A percentile compares a stretch with the other conserved stretches of the same genome.
Conservation (phyloP, 2,888 invertebrate genomes). For the Chrysotoxum bicinctum region DNA sequence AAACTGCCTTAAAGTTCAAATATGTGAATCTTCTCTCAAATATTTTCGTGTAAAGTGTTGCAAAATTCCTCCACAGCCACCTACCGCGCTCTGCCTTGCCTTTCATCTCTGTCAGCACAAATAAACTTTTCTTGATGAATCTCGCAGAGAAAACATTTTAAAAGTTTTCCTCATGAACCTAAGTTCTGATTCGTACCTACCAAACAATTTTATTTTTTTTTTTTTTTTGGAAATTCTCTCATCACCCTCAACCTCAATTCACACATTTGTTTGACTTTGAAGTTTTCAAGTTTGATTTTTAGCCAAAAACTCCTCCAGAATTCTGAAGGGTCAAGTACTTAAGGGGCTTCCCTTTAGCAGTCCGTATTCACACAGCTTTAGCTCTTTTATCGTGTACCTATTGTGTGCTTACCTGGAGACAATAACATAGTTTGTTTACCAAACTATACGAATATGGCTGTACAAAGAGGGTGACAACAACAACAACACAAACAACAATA, state of each 20-base stretch:
- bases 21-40: conserved; percentile 12
- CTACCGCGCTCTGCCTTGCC: background rate
- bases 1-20: conserved; percentile 19
- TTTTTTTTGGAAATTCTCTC: background rate
- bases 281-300: conserved; percentile 47
- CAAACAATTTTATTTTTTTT: background rate
- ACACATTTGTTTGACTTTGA: conserved; percentile 41
- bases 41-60: background rate
- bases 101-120: conserved; percentile 32
- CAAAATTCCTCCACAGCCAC: background rate
- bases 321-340: conserved; percentile 58
- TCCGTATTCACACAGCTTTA: background rate
- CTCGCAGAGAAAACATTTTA: conserved; percentile 25
- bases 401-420: conserved; percentile 44
- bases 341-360: conserved; percentile 7
- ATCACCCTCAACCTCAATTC: conserved; percentile 6
- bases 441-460: conserved; percentile 37
- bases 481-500: conserved; percentile 51
- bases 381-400: background rate
- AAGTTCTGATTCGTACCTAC: conserved; percentile 1
- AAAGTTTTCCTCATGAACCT: conserved; percentile 26
- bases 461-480: conserved; percentile 58
- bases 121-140: conserved; percentile 34
- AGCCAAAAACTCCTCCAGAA: conserved; percentile 7
- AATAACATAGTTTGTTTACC: conserved; percentile 57